These are phyloP conservation scores for Prochilodus magdalenae DNA, from an alignment of 2,113 vertebrate genomes.

Conservation along the genomic window DNA sequence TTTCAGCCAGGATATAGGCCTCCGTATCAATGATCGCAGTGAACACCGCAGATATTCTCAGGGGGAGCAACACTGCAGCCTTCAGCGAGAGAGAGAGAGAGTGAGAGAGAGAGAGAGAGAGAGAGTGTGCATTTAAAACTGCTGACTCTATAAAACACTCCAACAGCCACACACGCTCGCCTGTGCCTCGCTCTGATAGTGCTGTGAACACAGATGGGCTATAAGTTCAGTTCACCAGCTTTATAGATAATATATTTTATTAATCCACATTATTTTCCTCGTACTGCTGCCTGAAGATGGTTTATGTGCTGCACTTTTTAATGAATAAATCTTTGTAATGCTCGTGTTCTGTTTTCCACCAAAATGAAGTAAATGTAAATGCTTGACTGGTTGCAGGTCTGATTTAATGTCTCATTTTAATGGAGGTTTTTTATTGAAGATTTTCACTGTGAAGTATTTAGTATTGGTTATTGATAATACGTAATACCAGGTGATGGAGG, in stretches of 20 bases:
- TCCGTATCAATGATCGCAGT: conserved; percentile 77
- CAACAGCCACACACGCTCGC: background rate
- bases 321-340: conserved; percentile 13
- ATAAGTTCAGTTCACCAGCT: background rate
- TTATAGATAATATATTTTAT: background rate
- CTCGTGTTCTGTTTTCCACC: conserved; percentile 4
- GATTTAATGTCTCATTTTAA: too few relatives aligned
- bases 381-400: background rate
- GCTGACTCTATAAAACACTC: background rate
- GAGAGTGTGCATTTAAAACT: background rate
- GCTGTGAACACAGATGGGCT: background rate
- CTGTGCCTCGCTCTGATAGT: background rate
- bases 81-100: conserved; percentile 16
- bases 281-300: background rate
- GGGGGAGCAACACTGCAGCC: conserved; percentile 67
- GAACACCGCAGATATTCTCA: conserved; percentile 66
- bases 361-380: conserved; percentile 3
- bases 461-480: too few relatives aligned
- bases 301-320: background rate
- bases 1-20: conserved; percentile 80
- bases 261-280: background rate
- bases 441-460: too few relatives aligned
- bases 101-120: background rate
- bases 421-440: too few relatives aligned
- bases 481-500: too few relatives aligned